Evolutionary conservation across 2,888 invertebrate genomes (phyloP), one percentile per base, ranked within the genome.

Genomic region (Seladonia tumulorum): DNA sequence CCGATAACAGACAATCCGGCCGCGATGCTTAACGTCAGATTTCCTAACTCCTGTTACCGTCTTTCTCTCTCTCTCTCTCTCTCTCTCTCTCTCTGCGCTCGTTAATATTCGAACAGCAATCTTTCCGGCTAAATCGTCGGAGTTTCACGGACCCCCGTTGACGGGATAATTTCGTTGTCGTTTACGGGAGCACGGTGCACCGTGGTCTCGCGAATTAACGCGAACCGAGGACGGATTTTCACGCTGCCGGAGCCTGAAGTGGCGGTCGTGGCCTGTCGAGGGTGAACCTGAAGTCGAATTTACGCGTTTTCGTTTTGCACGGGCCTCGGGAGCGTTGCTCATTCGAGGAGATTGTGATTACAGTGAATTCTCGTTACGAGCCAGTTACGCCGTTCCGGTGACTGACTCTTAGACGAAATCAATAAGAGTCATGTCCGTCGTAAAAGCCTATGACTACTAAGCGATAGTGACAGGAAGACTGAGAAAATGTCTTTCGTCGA

Each of bases 101-200:
- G 90, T 90, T 92, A 91, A 92, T 92, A 91, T 91, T 91, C 90
- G 87, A 89, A 86, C 81, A 81, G 78, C 75, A 81, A 81, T 82
- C 85, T 77, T 88, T 83, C 83, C 73, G 66, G 85, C 49, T 68
- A 71, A 71, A 72, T 63, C 77, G 70, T 57, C 66, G 14, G 70
- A 87, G 49, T 74, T 74, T 53, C 71, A 25, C 14, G n/a, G 76
- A 35, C 39, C n/a, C 49, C 70, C 71, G 14, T 29, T 29, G n/a
- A 49, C 68, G 66, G 72, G 22, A 29, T 68, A 77, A 47, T 66
- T 73, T 82, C 57, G 35, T 76, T 81, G 53, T 76, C 76, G 47
- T 71, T 76, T 49, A 18, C 57, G 53, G 39, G 18, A 53, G 49
- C 49, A 47, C 49, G 53, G 22, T 18, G 66, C 22, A 18, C 47